Base-by-base conservation (phyloP, 2,113 vertebrate species). In the Promerops cafer region DNA sequence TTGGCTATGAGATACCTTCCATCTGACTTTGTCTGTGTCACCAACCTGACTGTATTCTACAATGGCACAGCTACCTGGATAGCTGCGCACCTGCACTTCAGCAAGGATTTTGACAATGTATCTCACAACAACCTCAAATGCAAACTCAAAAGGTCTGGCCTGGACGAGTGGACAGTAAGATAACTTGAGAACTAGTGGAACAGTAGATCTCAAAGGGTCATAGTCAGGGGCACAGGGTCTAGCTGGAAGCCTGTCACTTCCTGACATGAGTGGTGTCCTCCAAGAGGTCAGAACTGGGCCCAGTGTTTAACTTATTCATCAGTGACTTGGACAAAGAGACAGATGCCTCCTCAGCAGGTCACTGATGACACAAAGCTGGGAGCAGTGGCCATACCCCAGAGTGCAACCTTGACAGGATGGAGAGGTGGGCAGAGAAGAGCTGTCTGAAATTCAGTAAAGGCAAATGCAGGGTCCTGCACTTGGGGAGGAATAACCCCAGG, bases 371-470 rank as follows among this genome's bases (percentile, higher is more conserved):
- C 50, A 57, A n/a, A 65, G 35, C 24, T 57, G 30, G 16, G 24
- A 65, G 20, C 24, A n/a, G 16, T 16, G 24, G 8, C 35, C 13
- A 4, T 13, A n/a, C 6, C 60, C 5, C 50, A 49, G 23, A 56
- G 23, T 10, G 30, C 12, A 65, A 13, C 11, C 60, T 65, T 2
- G 0, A 3, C 6, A 16, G 15, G 6, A 1, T 56, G 59, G 28
- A 23, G 18, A 72, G 15, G n/a, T 15, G 28, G 10, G 23, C 50
- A 65, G 28, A 54, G 39, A 39, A 6, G 27, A 22, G 47, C 12
- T 4, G 11, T 23, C 19, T 10, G n/a, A 74, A 74, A 27, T 56
- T 28, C 33, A 7, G 7, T 12, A 28, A 39, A 2, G n/a, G 28
- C 4, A 45, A 45, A 64, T 14, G 40, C 23, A 54, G 27, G 0